Evolutionary conservation across 1,140 invertebrate species (phyloP), one percentile per base, ranked within the genome.

Genomic region (Cydia fagiglandana): DNA sequence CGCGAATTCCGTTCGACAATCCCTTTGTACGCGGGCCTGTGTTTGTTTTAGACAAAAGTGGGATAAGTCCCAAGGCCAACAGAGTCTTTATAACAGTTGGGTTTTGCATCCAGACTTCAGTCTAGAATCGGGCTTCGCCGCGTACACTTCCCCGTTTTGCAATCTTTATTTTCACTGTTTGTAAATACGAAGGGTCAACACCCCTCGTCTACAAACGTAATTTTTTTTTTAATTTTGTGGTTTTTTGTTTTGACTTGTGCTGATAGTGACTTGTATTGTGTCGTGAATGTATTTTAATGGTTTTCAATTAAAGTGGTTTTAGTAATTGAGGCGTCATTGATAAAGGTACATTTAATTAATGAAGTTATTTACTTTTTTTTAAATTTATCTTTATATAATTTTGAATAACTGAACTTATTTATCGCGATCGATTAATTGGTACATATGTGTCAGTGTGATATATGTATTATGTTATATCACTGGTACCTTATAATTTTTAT

Each of bases 101-200:
- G 81, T 81, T 81, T 85, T 79, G 81, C 84, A 86, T 88, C 89
- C 89, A 86, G 89, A 84, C 86, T 89, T 91, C 91, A 92, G 89
- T 92, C 86, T 86, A 81, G 79, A 83, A 90, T 86, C 79, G 84
- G 82, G 80, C 82, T 81, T 86, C 87, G 85, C 68, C 61, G 84
- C 83, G 87, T 77, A 80, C 89, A 88, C 84, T 87, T 86, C 85
- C 78, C 81, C 66, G 74, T 80, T 76, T 68, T 79, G 66, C 78
- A 80, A 41, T 56, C 34, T 30, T 78, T 64, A 76, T 76, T 81
- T 74, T 73, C 66, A 81, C 81, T 91, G 88, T 91, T 90, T 88
- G 85, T 91, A 89, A 89, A 90, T 90, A 86, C 80, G 79, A 81
- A 80, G 81, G 84, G 88, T 86, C 85, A 86, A 81, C 83, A 86